Base-by-base conservation (phyloP, 2,888 invertebrate species). In the Limenitis camilla region DNA sequence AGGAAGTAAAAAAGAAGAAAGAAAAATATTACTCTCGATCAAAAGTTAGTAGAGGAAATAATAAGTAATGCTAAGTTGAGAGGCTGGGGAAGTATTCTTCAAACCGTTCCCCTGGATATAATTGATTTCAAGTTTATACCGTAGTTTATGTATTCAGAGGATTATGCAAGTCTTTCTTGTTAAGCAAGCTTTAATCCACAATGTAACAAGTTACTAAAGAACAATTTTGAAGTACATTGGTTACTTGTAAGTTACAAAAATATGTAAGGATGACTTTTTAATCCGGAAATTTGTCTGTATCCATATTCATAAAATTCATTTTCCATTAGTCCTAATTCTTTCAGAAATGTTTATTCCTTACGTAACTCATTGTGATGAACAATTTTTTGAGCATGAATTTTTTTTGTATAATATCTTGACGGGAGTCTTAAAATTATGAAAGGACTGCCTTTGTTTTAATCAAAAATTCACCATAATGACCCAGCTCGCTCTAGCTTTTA, bases 21-120 rank as follows among this genome's bases (percentile, higher is more conserved):
- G 10, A 35, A 35, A 44, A 35, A 44, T 28, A 29, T 44, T 10
- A 44, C 33, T 33, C n/a, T n/a, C n/a, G 10, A 35, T 28, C 35
- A 5, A 42, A 35, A 44, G 33, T 33, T 32, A n/a, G 29, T 28
- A 31, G 28, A 33, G 10, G 44, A 35, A 50, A 27, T 43, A 27
- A 31, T 44, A 50, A 33, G 40, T 40, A 19, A 49, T n/a, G 38
- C 36, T 19, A 50, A 50, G 50, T 50, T 40, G 33, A 32, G 42
- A 44, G 43, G 11, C 39, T 28, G 43, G 28, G 10, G n/a, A 11
- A 50, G 43, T 44, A 44, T 44, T 39, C 31, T 32, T 40, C n/a
- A 51, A 35, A 47, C 39, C 9, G 6, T 28, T 39, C 5, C 43
- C 39, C 29, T 44, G 32, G 38, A 32, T 39, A 32, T 44, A 44